These are phyloP conservation scores for Eueides isabella DNA, from an alignment of 1,140 invertebrate genomes.

Conservation along the genomic window DNA sequence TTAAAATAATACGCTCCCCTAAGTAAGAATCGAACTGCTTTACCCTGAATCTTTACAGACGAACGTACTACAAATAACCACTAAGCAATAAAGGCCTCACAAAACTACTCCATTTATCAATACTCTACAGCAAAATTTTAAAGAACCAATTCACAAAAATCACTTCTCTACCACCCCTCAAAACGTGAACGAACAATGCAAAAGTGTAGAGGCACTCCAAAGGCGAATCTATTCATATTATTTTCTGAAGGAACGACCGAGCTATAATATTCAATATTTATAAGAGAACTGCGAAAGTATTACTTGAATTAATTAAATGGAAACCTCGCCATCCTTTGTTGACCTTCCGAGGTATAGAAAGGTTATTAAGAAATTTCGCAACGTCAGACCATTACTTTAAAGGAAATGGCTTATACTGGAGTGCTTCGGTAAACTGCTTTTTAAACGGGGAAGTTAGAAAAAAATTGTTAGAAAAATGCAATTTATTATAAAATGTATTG, in stretches of 20 bases:
- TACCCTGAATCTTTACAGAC: neutral
- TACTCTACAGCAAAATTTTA: neutral
- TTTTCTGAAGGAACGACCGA: slow-evolving; percentile 5
- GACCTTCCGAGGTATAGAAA: slow-evolving; percentile 41
- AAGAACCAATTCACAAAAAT: slow-evolving; percentile 12
- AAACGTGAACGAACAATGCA: slow-evolving; percentile 3
- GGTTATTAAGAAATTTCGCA: slow-evolving; percentile 44
- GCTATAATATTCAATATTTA: slow-evolving; percentile 51
- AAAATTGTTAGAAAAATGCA: slow-evolving; percentile 22
- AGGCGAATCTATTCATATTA: slow-evolving; percentile 9
- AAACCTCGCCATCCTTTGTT: slow-evolving; percentile 43
- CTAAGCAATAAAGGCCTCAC: neutral
- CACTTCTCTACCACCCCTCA: neutral
- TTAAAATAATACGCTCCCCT: no score
- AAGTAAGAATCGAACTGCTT: no score
- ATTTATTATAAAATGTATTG: slow-evolving; percentile 14
- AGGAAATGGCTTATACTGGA: slow-evolving; percentile 26
- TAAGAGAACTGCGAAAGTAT: slow-evolving; percentile 43
- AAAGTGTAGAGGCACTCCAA: neutral
- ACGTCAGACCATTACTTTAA: slow-evolving; percentile 39
- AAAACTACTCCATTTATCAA: neutral
- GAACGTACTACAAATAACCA: neutral
- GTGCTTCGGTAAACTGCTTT: slow-evolving; percentile 31
- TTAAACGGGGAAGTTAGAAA: slow-evolving; percentile 27
- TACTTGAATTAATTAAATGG: slow-evolving; percentile 53